Percentiles rank a stretch among this genome's conserved stretches.
phyloP scores from a whole-genome alignment of 2,888 invertebrate genomes.

The Leptopilina drosophilae region DNA sequence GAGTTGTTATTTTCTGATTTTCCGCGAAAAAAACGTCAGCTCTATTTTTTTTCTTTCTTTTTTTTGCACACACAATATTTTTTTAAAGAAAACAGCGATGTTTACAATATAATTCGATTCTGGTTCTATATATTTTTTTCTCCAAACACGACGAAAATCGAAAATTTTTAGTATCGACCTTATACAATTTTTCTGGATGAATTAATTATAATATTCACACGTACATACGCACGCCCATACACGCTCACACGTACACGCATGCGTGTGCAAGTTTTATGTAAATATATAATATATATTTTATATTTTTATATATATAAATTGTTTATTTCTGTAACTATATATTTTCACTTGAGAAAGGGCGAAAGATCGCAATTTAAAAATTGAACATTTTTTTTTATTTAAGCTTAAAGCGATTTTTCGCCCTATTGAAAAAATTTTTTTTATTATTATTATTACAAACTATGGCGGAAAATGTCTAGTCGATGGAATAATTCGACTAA shows the following conservation, averaged over 20 bases:
- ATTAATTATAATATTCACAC: slow-evolving; percentile 58
- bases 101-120: slow-evolving; percentile 43
- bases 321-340: slow-evolving; percentile 56
- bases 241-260: slow-evolving; percentile 48
- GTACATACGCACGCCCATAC: slow-evolving; percentile 53
- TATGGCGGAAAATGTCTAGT: slow-evolving; percentile 61
- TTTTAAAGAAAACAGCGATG: background rate
- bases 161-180: slow-evolving; percentile 48
- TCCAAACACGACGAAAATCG: no score
- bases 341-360: slow-evolving; percentile 45
- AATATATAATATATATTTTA: slow-evolving; percentile 44
- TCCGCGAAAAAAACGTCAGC: slow-evolving; percentile 56
- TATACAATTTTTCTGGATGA: slow-evolving; percentile 58
- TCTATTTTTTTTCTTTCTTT: slow-evolving; percentile 60
- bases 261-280: slow-evolving; percentile 52
- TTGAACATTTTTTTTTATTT: slow-evolving; percentile 42
- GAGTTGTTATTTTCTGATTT: slow-evolving; percentile 50
- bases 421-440: slow-evolving; percentile 58
- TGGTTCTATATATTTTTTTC: slow-evolving; percentile 40
- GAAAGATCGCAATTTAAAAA: slow-evolving; percentile 55
- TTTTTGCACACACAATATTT: slow-evolving; percentile 45
- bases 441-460: slow-evolving; percentile 66
- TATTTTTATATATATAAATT: slow-evolving; percentile 52
- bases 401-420: slow-evolving; percentile 46
- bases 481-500: slow-evolving; percentile 54